Conservation (phyloP, 2,888 invertebrate species). For the Agrochola lota region DNA sequence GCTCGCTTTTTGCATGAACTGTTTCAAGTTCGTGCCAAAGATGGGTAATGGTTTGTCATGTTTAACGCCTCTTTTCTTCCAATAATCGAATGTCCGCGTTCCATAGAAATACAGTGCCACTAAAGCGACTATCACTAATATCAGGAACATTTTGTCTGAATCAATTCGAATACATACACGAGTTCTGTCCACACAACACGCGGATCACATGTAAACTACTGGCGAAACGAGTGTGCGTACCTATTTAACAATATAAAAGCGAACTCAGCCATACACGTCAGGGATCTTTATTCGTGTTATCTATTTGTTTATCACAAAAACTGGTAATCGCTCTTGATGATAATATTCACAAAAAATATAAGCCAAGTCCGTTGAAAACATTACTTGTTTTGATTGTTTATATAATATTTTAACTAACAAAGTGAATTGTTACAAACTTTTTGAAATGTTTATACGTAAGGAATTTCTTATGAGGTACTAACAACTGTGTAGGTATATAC, state of each 20-base stretch:
- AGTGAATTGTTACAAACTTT: not conserved
- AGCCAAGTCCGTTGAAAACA: not conserved
- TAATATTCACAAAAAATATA: slow-evolving; percentile 15
- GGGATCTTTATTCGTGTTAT: slow-evolving; percentile 26
- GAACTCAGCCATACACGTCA: not conserved
- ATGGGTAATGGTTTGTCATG: slow-evolving; percentile 81
- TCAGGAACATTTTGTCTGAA: slow-evolving; percentile 69
- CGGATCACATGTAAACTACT: slow-evolving; percentile 44
- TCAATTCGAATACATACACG: slow-evolving; percentile 36
- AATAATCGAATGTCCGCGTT: slow-evolving; percentile 79
- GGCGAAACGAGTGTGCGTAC: slow-evolving; percentile 3
- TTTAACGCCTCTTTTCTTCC: slow-evolving; percentile 82
- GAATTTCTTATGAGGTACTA: not conserved
- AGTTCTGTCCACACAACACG: slow-evolving; percentile 25
- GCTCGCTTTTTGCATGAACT: slow-evolving; percentile 79
- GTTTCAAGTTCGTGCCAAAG: slow-evolving; percentile 79
- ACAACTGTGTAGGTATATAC: not conserved
- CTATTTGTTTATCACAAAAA: slow-evolving; percentile 37
- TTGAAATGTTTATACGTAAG: not conserved
- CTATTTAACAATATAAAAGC: slow-evolving; percentile 37
- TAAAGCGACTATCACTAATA: slow-evolving; percentile 69
- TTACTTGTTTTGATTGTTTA: not conserved
- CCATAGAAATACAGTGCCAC: slow-evolving; percentile 78
- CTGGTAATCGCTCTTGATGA: slow-evolving; percentile 18
- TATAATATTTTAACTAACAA: not conserved